These are phyloP conservation scores for Botrylloides violaceus DNA, from an alignment of 23 tunicate species.

Conservation along the genomic window DNA sequence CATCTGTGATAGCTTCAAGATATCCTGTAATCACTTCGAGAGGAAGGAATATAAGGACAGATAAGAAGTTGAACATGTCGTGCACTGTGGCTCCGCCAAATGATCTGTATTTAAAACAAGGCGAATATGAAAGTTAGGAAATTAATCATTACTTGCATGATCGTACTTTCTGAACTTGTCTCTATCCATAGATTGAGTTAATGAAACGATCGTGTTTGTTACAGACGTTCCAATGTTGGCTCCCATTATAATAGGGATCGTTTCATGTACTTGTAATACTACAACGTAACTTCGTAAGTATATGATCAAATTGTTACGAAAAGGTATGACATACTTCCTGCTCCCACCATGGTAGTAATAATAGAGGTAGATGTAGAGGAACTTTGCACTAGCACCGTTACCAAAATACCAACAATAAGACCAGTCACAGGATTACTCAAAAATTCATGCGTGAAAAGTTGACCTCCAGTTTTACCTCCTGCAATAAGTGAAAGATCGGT, in stretches of 20 bases:
- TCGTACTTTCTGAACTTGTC: constrained; percentile 59
- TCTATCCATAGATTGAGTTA: constrained; percentile 61
- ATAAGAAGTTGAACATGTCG: constrained; percentile 69
- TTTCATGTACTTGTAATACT: constrained; percentile 49
- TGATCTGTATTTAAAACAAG: constrained; percentile 52
- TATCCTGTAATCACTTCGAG: constrained; percentile 54
- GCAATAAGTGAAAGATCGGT: not conserved
- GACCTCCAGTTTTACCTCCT: constrained; percentile 80
- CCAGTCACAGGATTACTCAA: constrained; percentile 65
- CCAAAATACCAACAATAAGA: constrained; percentile 84
- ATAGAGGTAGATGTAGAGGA: constrained; percentile 96
- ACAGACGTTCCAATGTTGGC: constrained; percentile 89
- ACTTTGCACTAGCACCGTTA: constrained; percentile 92
- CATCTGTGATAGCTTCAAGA: constrained; percentile 44
- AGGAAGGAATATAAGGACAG: constrained; percentile 58
- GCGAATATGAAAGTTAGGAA: too few relatives aligned
- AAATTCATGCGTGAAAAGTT: constrained; percentile 36
- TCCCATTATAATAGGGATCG: constrained; percentile 88
- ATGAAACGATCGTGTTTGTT: constrained; percentile 75
- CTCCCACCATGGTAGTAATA: constrained; percentile 79
- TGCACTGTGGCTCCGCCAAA: constrained; percentile 93
- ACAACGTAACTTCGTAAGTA: not conserved
- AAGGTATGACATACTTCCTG: constrained; percentile 49
- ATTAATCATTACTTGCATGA: too few relatives aligned
- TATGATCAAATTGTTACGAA: too few relatives aligned